Conservation (phyloP, 2,113 vertebrate genomes). For the Synchiropus splendidus region DNA sequence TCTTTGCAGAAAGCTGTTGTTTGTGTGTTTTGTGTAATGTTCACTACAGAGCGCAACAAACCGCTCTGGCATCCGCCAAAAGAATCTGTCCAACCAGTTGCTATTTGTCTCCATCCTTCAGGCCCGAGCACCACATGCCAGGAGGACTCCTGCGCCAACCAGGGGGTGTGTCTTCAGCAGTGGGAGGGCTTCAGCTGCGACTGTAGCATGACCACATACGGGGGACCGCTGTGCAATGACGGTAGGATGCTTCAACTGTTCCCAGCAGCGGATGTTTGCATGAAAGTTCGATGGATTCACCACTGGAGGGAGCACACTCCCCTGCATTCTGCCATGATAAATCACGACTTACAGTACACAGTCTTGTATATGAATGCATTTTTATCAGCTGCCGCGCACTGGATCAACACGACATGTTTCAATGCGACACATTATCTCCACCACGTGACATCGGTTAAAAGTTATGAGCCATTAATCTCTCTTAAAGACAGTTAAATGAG, state of each 20-base stretch:
- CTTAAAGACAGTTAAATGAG: constrained; percentile 22
- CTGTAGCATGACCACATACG: constrained; percentile 97
- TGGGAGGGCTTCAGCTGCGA: constrained; percentile 98
- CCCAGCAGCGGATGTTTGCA: too few species aligned
- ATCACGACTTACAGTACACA: neutral
- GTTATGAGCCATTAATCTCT: constrained; percentile 33
- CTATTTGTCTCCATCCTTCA: constrained; percentile 47
- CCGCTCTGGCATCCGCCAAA: neutral
- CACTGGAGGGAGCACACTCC: constrained; percentile 42
- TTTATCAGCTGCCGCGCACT: too few species aligned
- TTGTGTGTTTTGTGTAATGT: constrained; percentile 18
- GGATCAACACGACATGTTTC: too few species aligned
- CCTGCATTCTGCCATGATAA: constrained; percentile 26
- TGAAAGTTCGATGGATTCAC: constrained; percentile 10
- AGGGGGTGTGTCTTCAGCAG: constrained; percentile 94
- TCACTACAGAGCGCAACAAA: constrained; percentile 1
- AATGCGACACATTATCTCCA: too few species aligned
- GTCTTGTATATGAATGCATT: too few species aligned
- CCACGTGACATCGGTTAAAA: constrained; percentile 14
- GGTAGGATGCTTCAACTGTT: constrained; percentile 71
- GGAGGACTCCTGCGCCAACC: constrained; percentile 96
- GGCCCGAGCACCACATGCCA: constrained; percentile 95
- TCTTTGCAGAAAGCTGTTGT: constrained; percentile 14
- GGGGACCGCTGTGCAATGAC: constrained; percentile 87
- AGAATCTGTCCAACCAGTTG: constrained; percentile 9